These are phyloP conservation scores for Ammodytes marinus DNA, from an alignment of 2,113 vertebrate species.

Conservation along the genomic window DNA sequence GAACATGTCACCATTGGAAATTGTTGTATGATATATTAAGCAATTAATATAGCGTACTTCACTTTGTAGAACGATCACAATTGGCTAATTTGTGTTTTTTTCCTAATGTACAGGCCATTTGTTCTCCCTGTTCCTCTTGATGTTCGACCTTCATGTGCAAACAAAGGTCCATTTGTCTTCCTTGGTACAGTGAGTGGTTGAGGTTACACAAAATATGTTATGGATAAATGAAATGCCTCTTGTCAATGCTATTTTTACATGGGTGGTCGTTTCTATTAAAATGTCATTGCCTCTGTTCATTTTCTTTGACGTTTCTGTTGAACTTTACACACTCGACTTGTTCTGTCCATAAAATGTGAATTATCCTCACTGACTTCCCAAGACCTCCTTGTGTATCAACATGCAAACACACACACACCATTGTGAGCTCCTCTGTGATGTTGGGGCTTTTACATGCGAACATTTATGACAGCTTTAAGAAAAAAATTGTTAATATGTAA, in stretches of 20 bases:
- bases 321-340: constrained; percentile 87
- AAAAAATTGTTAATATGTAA: neutral
- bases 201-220: constrained; percentile 58
- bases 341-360: constrained; percentile 83
- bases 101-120: constrained; percentile 1
- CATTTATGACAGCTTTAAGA: constrained; percentile 19
- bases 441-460: neutral
- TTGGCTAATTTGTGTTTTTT: neutral
- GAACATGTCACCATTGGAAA: neutral
- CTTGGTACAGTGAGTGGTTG: constrained; percentile 53
- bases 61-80: neutral
- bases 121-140: constrained; percentile 24
- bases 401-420: constrained; percentile 37
- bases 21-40: neutral
- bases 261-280: constrained; percentile 79
- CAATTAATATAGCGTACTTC: neutral
- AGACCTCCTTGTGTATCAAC: constrained; percentile 55
- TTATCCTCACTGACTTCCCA: constrained; percentile 67
- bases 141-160: constrained; percentile 72
- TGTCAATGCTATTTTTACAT: constrained; percentile 79
- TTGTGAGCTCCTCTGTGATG: constrained; percentile 18
- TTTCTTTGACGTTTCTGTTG: constrained; percentile 84
- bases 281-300: constrained; percentile 85
- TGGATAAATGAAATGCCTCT: constrained; percentile 74
- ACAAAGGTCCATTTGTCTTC: constrained; percentile 67